Conservation (phyloP, 1,140 invertebrate genomes). For the Idris sp. region DNA sequence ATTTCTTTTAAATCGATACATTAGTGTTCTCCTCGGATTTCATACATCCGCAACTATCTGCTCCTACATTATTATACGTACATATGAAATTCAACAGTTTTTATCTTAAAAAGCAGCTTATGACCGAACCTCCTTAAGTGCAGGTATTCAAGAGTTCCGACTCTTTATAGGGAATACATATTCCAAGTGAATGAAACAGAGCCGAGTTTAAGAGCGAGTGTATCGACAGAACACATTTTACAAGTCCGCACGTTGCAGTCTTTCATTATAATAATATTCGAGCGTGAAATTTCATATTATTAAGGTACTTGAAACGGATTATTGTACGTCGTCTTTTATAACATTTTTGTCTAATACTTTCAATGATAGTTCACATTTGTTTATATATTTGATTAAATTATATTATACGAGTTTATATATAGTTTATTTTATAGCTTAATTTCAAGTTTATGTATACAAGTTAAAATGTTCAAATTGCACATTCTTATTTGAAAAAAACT, state of each 20-base stretch:
- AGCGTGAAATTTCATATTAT: conserved; percentile 45
- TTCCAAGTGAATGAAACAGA: conserved; percentile 33
- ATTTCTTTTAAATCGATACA: conserved; percentile 48
- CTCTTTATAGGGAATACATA: conserved; percentile 31
- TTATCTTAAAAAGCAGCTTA: conserved; percentile 56
- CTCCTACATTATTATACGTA: conserved; percentile 26
- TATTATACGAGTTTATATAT: no score
- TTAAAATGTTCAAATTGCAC: no score
- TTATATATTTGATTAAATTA: conserved; percentile 7
- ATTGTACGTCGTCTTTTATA: conserved; percentile 8
- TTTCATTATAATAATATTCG: conserved; percentile 42
- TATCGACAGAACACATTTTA: conserved; percentile 30
- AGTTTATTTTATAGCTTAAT: no score
- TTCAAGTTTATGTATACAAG: no score
- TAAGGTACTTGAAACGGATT: conserved; percentile 21
- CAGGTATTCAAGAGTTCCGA: conserved; percentile 35
- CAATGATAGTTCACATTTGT: background rate
- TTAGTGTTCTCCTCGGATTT: conserved; percentile 41
- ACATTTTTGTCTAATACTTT: conserved; percentile 15
- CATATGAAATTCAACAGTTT: conserved; percentile 41
- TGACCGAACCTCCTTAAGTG: conserved; percentile 43
- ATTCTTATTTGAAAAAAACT: no score
- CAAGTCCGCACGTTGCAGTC: conserved; percentile 9
- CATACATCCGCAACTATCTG: conserved; percentile 23
- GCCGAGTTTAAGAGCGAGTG: conserved; percentile 36